Percentiles rank a stretch among this genome's conserved stretches.
These are phyloP conservation scores for Salvelinus alpinus DNA, from an alignment of 2,113 vertebrate genomes.

Conservation along the genomic window DNA sequence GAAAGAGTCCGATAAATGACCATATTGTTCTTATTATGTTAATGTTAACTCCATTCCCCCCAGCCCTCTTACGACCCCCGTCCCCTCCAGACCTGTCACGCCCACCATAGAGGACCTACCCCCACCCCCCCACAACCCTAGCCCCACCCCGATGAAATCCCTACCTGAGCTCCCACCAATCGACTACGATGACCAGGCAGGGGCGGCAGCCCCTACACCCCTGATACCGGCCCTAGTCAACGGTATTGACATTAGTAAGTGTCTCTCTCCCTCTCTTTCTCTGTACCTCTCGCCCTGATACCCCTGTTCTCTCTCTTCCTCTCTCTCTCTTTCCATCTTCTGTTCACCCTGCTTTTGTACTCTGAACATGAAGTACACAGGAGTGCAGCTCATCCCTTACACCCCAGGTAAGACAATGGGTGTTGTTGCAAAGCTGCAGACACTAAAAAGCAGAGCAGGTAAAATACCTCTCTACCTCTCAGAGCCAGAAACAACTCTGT, in stretches of 20 bases:
- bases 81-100: constrained; percentile 16
- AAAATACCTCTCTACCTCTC: constrained; percentile 20
- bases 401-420: no score
- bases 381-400: not conserved
- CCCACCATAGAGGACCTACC: constrained; percentile 42
- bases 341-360: not conserved
- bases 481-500: constrained; percentile 32
- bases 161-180: constrained; percentile 53
- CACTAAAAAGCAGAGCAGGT: constrained; percentile 14
- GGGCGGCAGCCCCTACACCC: not conserved
- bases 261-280: not conserved
- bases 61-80: constrained; percentile 25
- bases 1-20: not conserved
- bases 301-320: not conserved
- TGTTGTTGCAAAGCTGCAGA: constrained; percentile 16
- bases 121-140: constrained; percentile 1
- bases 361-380: constrained; percentile 5
- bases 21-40: not conserved
- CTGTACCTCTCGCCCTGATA: not conserved
- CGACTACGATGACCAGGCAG: constrained; percentile 52
- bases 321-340: not conserved
- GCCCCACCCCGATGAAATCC: constrained; percentile 2
- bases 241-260: constrained; percentile 59
- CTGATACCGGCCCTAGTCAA: constrained; percentile 38
- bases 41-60: not conserved